Percentiles rank a stretch among this genome's conserved stretches.
Evolutionary conservation across 2,797 vertebrate genomes (phyloP).

Genomic region (Moxostoma hubbsi): DNA sequence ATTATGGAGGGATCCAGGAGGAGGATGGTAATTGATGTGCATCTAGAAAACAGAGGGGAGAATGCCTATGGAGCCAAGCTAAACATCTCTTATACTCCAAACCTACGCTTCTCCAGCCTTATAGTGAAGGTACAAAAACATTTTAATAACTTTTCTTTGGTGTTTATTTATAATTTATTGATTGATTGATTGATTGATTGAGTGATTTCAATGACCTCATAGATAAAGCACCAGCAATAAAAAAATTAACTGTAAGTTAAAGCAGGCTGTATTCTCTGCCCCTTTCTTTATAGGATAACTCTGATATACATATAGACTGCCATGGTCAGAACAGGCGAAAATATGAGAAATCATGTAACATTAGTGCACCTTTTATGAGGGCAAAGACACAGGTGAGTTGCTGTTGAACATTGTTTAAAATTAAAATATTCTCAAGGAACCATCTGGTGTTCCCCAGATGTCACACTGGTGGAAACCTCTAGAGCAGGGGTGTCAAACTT

Average conservation of each 20-base stretch:
- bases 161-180: background rate
- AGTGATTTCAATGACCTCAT: background rate
- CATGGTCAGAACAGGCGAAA: slow-evolving; percentile 74
- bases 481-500: no score
- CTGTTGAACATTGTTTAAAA: background rate
- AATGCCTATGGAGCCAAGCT: slow-evolving; percentile 89
- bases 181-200: no score
- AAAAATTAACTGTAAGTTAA: background rate
- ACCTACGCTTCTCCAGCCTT: slow-evolving; percentile 91
- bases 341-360: slow-evolving; percentile 85
- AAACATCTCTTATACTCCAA: slow-evolving; percentile 89
- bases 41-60: slow-evolving; percentile 91
- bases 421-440: no score
- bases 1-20: slow-evolving; percentile 84
- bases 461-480: no score
- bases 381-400: slow-evolving; percentile 85
- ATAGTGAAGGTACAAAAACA: slow-evolving; percentile 82
- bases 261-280: background rate
- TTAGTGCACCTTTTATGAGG: slow-evolving; percentile 93
- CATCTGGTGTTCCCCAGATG: no score
- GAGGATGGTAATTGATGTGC: slow-evolving; percentile 86
- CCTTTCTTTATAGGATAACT: slow-evolving; percentile 78
- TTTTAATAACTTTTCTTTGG: background rate
- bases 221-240: no score
- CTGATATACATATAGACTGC: slow-evolving; percentile 89